Conservation (phyloP, 1,140 invertebrate species). For the Euborellia annulipes region DNA sequence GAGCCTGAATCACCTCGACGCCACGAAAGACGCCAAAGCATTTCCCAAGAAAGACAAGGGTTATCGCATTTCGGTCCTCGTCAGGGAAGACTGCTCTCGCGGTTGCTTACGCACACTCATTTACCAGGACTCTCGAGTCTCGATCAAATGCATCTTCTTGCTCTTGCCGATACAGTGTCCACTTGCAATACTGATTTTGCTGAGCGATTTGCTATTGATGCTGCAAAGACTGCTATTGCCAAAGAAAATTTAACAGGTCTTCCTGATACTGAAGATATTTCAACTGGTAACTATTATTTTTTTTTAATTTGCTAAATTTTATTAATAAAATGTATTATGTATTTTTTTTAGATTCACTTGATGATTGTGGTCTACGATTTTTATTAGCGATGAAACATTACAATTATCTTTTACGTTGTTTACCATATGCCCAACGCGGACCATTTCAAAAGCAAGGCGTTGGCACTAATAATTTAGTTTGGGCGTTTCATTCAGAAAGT, state of each 20-base stretch:
- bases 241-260: conserved; percentile 50
- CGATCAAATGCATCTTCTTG: conserved; percentile 98
- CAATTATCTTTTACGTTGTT: conserved; percentile 80
- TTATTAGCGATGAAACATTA: conserved; percentile 96
- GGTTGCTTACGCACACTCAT: conserved; percentile 88
- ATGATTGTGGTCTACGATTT: conserved; percentile 94
- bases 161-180: conserved; percentile 93
- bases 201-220: conserved; percentile 63
- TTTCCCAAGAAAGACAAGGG: conserved; percentile 48
- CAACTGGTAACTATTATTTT: conserved; percentile 22
- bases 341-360: conserved; percentile 57
- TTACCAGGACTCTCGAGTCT: conserved; percentile 90
- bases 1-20: conserved; percentile 36
- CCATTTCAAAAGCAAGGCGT: conserved; percentile 81
- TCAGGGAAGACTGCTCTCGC: conserved; percentile 55
- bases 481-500: conserved; percentile 98
- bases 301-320: neutral
- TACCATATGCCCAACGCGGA: conserved; percentile 74
- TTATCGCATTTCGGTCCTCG: conserved; percentile 64
- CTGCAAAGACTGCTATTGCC: conserved; percentile 49
- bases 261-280: conserved; percentile 42
- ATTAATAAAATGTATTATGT: conserved; percentile 11
- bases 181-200: conserved; percentile 78
- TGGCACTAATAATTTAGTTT: conserved; percentile 83
- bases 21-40: conserved; percentile 41